A percentile compares a stretch with the other conserved stretches of the same genome.
These are phyloP conservation scores for Apolygus lucorum DNA, from an alignment of 1,140 invertebrate species.

Conservation along the genomic window DNA sequence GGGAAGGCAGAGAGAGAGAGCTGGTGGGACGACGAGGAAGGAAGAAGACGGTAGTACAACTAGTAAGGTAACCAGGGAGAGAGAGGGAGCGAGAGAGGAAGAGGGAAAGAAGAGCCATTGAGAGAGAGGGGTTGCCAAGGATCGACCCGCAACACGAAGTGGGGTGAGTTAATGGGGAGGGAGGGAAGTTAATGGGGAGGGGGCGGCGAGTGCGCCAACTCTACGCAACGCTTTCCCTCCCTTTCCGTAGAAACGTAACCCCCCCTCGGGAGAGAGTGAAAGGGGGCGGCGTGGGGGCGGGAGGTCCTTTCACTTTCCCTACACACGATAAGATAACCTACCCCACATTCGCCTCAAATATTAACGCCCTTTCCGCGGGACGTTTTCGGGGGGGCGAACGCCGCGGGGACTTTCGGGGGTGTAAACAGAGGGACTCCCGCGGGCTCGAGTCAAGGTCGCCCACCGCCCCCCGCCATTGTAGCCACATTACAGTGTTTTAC, in stretches of 20 bases:
- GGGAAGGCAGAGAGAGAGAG: background rate
- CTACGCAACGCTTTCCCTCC: background rate
- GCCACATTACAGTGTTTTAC: background rate
- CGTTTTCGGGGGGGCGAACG: background rate
- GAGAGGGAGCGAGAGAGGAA: background rate
- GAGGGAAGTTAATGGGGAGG: too few relatives aligned
- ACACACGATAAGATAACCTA: conserved; percentile 24
- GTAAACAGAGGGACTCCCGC: background rate
- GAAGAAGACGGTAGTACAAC: too few relatives aligned
- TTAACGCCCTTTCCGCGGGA: conserved; percentile 16
- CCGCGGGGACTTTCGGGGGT: background rate
- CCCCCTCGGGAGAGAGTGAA: background rate
- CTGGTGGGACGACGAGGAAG: background rate
- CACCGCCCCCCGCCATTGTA: background rate
- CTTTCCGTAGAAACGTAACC: background rate
- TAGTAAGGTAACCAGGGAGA: background rate
- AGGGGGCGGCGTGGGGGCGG: background rate
- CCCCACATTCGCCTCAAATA: conserved; percentile 24
- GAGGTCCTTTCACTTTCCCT: too few relatives aligned
- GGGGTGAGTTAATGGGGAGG: too few relatives aligned
- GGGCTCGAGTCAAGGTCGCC: background rate
- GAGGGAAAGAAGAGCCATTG: background rate
- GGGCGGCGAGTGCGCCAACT: conserved; percentile 9
- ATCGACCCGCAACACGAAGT: background rate
- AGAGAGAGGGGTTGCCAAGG: conserved; percentile 1